Evolutionary conservation across 2,797 vertebrate species (phyloP), one percentile per base, ranked within the genome.

Genomic region (Mastacembelus armatus): DNA sequence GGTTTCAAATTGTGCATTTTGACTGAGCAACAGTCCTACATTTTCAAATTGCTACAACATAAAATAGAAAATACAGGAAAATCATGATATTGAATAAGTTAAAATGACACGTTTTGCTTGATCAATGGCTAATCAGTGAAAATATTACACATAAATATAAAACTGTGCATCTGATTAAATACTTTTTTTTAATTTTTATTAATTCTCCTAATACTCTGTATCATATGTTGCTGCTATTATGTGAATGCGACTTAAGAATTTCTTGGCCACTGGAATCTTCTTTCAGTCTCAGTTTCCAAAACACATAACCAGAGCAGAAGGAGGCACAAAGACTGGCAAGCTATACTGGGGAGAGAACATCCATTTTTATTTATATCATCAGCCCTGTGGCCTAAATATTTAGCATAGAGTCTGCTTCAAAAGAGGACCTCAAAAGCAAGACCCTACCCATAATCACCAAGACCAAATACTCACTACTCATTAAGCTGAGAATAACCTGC

Each of bases 321-420:
- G 43, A 71, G 59, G 49, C 47, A 30, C 40, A 8, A 18, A 68
- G 40, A 64, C 57, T 58, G 77, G 63, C 73, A 75, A 59, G 63
- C 66, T 68, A 71, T 47, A 57, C 63, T 65, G 63, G 18, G 63
- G 65, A 61, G 55, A 54, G 35, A 72, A 5, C 62, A 39, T 62
- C 67, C 36, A 62, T 73, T 83, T 80, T 68, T 87, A 81, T 84
- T 89, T 71, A 65, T 78, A 82, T 61, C 78, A 54, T 49, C 63
- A 70, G 54, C 60, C 67, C 62, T 0, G 3, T 67, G 70, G 81
- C 77, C 67, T 84, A 66, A 84, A 87, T 87, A 78, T 81, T 85
- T 77, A 77, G 85, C 63, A 47, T 44, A 45, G 35, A 78, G 24
- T 7, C 42, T 57, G 70, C 60, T 76, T 84, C 54, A 78, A 80